These are phyloP conservation scores for Yoshiicerus persimilis DNA, from an alignment of 1,140 invertebrate species.

Conservation along the genomic window DNA sequence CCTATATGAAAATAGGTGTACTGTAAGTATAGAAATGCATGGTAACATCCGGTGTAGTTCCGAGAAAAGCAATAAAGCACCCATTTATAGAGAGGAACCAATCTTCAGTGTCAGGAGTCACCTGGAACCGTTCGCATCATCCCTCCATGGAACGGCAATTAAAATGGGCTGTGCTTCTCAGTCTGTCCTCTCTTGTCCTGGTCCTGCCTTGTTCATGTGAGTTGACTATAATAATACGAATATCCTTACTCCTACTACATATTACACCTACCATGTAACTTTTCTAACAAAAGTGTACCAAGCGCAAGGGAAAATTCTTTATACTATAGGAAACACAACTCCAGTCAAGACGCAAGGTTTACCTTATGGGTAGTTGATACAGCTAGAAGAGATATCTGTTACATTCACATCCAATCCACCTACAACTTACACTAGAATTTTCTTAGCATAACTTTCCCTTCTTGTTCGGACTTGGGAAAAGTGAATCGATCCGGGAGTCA, in stretches of 20 bases:
- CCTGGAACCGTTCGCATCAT: conserved; percentile 41
- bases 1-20: neutral
- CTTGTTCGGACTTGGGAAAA: neutral
- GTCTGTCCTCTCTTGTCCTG: neutral
- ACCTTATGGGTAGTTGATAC: too few relatives aligned
- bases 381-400: neutral
- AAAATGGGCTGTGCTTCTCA: conserved; percentile 25
- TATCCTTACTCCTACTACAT: neutral
- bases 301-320: neutral
- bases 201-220: neutral
- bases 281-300: neutral
- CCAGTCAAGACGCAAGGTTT: too few relatives aligned
- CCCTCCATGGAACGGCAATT: conserved; percentile 26
- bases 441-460: neutral
- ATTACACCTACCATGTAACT: too few relatives aligned
- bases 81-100: conserved; percentile 18
- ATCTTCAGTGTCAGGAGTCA: conserved; percentile 41
- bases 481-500: neutral
- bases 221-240: neutral
- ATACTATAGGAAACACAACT: neutral
- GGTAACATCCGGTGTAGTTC: conserved; percentile 31
- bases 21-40: neutral
- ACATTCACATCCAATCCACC: neutral
- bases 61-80: conserved; percentile 29
- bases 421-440: neutral